Percentiles rank a stretch among this genome's conserved stretches.
phyloP scores from a whole-genome alignment of 2,113 vertebrate species.

The Recurvirostra avosetta region DNA sequence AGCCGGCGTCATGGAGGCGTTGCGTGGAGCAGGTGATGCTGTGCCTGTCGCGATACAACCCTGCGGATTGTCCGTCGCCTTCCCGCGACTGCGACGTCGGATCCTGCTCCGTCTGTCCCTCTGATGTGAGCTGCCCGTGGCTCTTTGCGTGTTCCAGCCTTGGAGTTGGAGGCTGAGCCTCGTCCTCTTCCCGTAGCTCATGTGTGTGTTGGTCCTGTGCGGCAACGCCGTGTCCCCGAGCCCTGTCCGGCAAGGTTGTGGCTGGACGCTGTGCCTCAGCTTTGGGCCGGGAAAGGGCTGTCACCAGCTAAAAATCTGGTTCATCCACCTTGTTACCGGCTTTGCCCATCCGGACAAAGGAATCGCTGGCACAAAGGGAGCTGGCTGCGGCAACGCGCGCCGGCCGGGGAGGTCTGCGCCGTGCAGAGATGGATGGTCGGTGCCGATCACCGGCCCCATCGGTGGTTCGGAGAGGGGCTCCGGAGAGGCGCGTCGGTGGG shows the following conservation, averaged over 20 bases:
- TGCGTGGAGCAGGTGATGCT: not conserved
- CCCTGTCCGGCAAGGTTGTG: rapidly evolving
- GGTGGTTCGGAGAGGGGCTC: not conserved
- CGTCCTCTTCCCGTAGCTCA: not conserved
- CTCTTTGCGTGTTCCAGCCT: not conserved
- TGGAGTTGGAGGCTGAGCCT: not conserved
- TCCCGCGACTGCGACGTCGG: not conserved
- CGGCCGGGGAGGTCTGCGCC: too few relatives aligned
- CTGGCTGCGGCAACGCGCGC: rapidly evolving
- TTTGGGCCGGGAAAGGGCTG: not conserved
- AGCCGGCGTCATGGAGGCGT: rapidly evolving
- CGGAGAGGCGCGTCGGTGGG: not conserved
- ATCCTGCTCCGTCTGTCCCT: not conserved
- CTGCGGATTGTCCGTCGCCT: rapidly evolving
- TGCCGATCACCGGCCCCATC: not conserved
- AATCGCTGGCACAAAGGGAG: not conserved
- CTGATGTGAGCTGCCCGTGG: rapidly evolving
- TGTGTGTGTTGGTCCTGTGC: rapidly evolving
- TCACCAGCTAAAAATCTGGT: not conserved
- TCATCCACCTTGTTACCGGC: not conserved
- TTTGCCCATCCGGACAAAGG: not conserved
- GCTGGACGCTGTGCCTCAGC: not conserved
- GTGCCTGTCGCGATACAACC: rapidly evolving
- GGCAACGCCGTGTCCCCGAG: rapidly evolving
- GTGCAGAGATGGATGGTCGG: not conserved